These are phyloP conservation scores for Serinus canaria DNA, from an alignment of 2,113 vertebrate species.

Conservation along the genomic window DNA sequence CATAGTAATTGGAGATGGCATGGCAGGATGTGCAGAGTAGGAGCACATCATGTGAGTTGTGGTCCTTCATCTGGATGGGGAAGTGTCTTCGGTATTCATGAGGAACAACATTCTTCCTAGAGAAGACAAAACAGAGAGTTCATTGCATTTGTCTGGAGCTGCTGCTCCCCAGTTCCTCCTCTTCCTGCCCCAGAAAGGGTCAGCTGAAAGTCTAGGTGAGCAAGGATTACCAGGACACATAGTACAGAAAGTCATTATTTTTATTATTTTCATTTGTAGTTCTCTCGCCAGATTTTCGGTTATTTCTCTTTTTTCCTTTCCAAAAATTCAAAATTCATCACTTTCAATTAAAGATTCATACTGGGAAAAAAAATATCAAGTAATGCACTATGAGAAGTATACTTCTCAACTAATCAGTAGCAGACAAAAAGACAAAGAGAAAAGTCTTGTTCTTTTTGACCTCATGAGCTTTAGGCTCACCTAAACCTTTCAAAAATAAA, in stretches of 20 bases:
- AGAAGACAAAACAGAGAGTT: neutral
- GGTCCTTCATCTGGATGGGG: constrained; percentile 96
- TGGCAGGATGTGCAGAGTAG: constrained; percentile 95
- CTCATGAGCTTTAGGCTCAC: neutral
- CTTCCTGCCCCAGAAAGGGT: neutral
- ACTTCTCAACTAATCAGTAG: neutral
- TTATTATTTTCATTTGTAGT: neutral
- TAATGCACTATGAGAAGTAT: neutral
- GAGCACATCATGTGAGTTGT: constrained; percentile 96
- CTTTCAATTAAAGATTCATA: neutral
- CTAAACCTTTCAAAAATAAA: neutral
- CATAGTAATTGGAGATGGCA: constrained; percentile 90
- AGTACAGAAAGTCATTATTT: neutral
- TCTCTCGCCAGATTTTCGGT: neutral
- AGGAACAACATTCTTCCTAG: constrained; percentile 94
- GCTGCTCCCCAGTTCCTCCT: neutral
- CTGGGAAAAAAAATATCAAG: neutral
- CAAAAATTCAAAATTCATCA: neutral
- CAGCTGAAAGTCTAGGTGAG: neutral
- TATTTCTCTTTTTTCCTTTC: neutral
- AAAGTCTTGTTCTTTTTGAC: neutral
- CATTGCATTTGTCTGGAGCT: neutral
- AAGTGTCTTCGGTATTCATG: constrained; percentile 96
- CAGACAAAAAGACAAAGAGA: neutral
- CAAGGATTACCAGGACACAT: neutral